Percentiles rank a stretch among this genome's conserved stretches.
Evolutionary conservation across 35 echinoderm and acorn worm species (phyloP).

Genomic region (Ophioderma brevispina): DNA sequence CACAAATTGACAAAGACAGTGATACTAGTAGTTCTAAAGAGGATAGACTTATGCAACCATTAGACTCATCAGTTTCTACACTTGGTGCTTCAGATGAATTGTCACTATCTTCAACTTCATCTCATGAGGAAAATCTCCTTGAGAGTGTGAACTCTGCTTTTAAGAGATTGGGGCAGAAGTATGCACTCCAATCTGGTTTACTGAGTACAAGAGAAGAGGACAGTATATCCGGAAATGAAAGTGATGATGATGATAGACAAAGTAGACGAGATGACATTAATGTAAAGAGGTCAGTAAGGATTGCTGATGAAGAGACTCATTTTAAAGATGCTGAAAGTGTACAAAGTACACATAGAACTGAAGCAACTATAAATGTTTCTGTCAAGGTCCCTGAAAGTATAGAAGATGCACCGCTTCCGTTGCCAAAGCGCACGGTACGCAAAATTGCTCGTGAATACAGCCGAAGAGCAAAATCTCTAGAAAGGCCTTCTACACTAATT

Average conservation of each 20-base stretch:
- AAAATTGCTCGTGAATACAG: slow-evolving; percentile 85
- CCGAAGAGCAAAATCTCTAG: slow-evolving; percentile 47
- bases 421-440: slow-evolving; percentile 30
- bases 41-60: neutral
- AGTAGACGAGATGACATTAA: neutral
- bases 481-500: neutral
- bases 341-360: neutral
- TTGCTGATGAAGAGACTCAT: neutral
- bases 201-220: neutral
- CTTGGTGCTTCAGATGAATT: slow-evolving; percentile 21
- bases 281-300: neutral
- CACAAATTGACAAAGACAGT: neutral
- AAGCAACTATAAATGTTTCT: neutral
- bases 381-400: neutral
- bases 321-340: neutral
- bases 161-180: slow-evolving; percentile 67
- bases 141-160: slow-evolving; percentile 74
- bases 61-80: neutral
- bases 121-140: slow-evolving; percentile 71
- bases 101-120: slow-evolving; percentile 12
- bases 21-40: neutral
- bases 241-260: neutral
- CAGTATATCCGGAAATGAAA: slow-evolving; percentile 31
- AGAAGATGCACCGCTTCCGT: slow-evolving; percentile 1
- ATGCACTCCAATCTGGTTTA: neutral